Evolutionary conservation across 2,113 vertebrate species (phyloP), one percentile per base, ranked within the genome.

Genomic region (cattle (Bos taurus)): DNA sequence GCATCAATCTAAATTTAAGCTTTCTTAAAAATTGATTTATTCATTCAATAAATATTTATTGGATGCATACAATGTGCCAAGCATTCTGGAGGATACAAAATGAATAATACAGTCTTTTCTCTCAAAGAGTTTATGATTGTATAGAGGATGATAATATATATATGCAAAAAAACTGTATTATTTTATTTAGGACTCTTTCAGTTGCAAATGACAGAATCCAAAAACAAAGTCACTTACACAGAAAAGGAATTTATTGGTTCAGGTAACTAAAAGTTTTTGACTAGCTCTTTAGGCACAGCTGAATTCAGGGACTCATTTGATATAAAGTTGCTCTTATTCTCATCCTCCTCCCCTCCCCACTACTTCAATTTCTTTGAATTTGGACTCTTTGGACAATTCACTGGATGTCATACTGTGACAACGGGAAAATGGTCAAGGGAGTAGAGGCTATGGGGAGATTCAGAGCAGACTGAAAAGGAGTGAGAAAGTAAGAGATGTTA

Each of bases 21-120:
- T 94, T 52, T 93, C 94, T 97, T 94, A 93, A 93, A 97, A 96
- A 95, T 86, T 92, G 43, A 96, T 81, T 91, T 96, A 97, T 93
- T 98, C 97, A 96, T 80, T 97, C 86, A 95, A 94, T 98, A 98
- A 97, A 97, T 97, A 98, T 97, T 94, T 98, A 98, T 96, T 97
- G 94, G 97, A 74, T 78, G 82, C 60, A 96, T 91, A 97, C 64
- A 97, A 86, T 91, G 56, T 67, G 71, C 50, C 93, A 97, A 95
- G 78, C 67, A 94, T 94, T 91, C 80, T 95, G 80, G n/a, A 92
- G 30, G 60, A 92, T 57, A 62, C 52, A 94, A 80, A 98, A 81
- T 64, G 92, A 87, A 90, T 91, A 95, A 67, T 6, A 17, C n/a
- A 71, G 21, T 89, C 78, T 93, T 97, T 97, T 95, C 46, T 97